Conservation (phyloP, 2,113 vertebrate genomes). For the Anser brachyrhynchus region DNA sequence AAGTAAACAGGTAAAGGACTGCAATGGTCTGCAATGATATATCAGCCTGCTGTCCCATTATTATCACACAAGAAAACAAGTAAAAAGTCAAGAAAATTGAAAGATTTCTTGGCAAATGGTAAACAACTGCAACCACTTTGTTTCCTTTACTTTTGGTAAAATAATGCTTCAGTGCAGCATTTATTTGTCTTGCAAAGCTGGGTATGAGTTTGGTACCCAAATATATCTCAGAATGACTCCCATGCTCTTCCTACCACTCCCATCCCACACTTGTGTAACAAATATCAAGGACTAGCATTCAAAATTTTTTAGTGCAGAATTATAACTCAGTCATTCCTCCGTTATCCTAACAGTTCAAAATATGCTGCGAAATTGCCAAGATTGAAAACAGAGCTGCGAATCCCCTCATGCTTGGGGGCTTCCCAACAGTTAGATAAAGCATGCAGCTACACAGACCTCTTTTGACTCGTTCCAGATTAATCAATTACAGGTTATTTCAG, state of each 20-base stretch:
- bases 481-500: not conserved
- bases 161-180: not conserved
- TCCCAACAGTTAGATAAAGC: not conserved
- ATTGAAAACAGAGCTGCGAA: not conserved
- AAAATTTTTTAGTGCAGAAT: not conserved
- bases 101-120: not conserved
- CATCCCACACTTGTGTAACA: not conserved
- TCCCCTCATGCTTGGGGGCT: not conserved
- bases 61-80: not conserved
- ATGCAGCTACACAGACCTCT: not conserved
- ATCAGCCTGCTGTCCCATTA: not conserved
- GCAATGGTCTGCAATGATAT: not conserved
- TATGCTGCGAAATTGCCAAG: not conserved
- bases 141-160: not conserved
- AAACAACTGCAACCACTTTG: not conserved
- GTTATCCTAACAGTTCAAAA: not conserved
- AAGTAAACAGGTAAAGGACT: fast-evolving
- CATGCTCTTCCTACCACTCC: not conserved
- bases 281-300: not conserved
- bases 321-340: not conserved
- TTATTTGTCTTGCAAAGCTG: not conserved
- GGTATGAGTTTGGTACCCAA: not conserved
- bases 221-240: not conserved
- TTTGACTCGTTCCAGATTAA: not conserved
- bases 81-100: not conserved